phyloP scores from a whole-genome alignment of 1,140 invertebrate species.

The Ooceraea biroi region DNA sequence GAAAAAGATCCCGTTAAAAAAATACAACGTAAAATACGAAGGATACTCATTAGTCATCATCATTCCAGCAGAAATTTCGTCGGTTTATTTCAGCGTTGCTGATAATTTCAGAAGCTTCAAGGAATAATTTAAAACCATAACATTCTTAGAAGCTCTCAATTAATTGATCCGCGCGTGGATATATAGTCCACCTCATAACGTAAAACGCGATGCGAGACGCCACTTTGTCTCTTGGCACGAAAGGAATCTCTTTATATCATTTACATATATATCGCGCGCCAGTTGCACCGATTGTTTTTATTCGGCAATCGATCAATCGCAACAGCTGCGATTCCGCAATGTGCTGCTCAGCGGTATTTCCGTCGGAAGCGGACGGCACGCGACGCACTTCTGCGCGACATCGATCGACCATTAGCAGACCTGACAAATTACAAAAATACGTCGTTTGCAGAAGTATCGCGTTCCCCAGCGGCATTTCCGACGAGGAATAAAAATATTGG shows the following conservation, averaged over 20 bases:
- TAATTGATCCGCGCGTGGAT: no score
- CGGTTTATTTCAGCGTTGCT: no score
- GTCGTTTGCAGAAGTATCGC: constrained; percentile 4
- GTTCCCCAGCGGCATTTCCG: not conserved
- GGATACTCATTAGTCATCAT: no score
- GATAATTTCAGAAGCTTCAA: no score
- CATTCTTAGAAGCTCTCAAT: no score
- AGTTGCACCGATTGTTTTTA: not conserved
- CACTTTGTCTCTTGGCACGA: no score
- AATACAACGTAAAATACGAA: no score
- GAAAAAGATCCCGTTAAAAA: not conserved
- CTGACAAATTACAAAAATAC: not conserved
- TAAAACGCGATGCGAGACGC: no score
- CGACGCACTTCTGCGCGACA: not conserved
- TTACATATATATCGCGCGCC: constrained; percentile 1
- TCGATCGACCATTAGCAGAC: constrained; percentile 8
- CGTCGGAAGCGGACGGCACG: not conserved
- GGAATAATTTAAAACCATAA: no score
- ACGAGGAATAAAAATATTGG: not conserved
- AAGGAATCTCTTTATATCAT: not conserved
- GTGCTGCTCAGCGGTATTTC: not conserved
- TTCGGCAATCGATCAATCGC: not conserved
- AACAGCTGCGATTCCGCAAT: not conserved
- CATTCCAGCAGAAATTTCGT: no score
- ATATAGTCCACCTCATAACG: no score